A percentile compares a stretch with the other conserved stretches of the same genome.
These are phyloP conservation scores for Melanostigma gelatinosum DNA, from an alignment of 2,113 vertebrate genomes.

Conservation along the genomic window DNA sequence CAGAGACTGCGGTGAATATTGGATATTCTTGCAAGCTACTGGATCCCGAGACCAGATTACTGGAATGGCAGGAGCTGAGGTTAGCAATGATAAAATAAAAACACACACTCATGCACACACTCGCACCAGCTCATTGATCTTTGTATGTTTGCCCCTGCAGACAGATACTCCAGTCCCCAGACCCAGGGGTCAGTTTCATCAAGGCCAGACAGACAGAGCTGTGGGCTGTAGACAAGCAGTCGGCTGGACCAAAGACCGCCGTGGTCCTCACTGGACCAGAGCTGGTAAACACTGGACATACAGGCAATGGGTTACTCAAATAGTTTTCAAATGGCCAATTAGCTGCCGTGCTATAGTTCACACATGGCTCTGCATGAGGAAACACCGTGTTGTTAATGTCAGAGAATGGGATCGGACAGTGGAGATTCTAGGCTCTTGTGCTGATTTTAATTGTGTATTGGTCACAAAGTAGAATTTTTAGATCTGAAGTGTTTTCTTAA, in stretches of 20 bases:
- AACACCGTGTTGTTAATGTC: background rate
- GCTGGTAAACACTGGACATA: constrained; percentile 83
- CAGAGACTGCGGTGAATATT: constrained; percentile 93
- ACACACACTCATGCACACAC: constrained; percentile 19
- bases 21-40: constrained; percentile 91
- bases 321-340: background rate
- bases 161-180: constrained; percentile 83
- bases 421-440: background rate
- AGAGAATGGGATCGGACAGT: background rate
- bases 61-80: constrained; percentile 90
- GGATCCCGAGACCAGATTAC: constrained; percentile 84
- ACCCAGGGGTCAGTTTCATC: constrained; percentile 72
- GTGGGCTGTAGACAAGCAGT: constrained; percentile 56
- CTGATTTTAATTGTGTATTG: background rate
- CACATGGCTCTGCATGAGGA: background rate
- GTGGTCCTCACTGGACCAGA: constrained; percentile 89
- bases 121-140: constrained; percentile 50
- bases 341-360: background rate
- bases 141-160: constrained; percentile 77
- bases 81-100: constrained; percentile 67
- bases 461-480: background rate
- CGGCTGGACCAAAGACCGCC: constrained; percentile 74
- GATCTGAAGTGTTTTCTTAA: background rate
- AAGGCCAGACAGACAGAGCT: constrained; percentile 60
- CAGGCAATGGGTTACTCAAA: background rate